phyloP scores from a whole-genome alignment of 2,888 invertebrate species.

The Frankliniella fusca region DNA sequence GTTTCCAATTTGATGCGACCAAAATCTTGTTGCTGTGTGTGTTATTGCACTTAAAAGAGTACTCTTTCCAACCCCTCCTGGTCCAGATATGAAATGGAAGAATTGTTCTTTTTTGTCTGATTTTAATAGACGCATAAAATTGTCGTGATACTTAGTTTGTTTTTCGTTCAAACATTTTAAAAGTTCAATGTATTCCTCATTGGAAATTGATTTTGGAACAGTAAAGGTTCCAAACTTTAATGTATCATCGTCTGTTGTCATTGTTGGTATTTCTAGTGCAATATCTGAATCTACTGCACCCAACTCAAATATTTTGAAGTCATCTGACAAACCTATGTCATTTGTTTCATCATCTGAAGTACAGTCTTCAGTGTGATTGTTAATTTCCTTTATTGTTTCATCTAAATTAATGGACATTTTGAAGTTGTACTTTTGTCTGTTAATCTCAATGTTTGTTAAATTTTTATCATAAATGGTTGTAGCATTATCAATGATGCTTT shows the following conservation, averaged over 20 bases:
- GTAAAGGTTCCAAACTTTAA: conserved; percentile 25
- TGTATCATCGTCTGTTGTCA: conserved; percentile 28
- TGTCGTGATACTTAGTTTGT: conserved; percentile 12
- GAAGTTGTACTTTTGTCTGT: neutral
- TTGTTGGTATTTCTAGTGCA: neutral
- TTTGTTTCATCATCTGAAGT: neutral
- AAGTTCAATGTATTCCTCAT: conserved; percentile 29
- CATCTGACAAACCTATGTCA: neutral
- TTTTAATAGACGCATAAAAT: neutral
- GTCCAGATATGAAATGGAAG: conserved; percentile 40
- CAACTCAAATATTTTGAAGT: neutral
- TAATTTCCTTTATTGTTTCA: neutral
- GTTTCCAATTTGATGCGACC: conserved; percentile 36
- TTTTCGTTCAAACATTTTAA: conserved; percentile 29
- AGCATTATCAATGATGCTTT: conserved; percentile 34
- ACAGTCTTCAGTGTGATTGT: neutral
- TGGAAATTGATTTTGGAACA: neutral
- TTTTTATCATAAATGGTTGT: conserved; percentile 29
- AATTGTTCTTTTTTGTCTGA: conserved; percentile 33
- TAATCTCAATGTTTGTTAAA: neutral
- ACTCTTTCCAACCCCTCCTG: conserved; percentile 43
- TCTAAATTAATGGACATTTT: neutral
- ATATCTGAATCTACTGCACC: neutral
- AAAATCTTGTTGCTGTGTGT: conserved; percentile 39
- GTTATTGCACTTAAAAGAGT: conserved; percentile 40